A percentile compares a stretch with the other conserved stretches of the same genome.
These are phyloP conservation scores for Micronisus gabar DNA, from an alignment of 2,113 vertebrate genomes.

Conservation along the genomic window DNA sequence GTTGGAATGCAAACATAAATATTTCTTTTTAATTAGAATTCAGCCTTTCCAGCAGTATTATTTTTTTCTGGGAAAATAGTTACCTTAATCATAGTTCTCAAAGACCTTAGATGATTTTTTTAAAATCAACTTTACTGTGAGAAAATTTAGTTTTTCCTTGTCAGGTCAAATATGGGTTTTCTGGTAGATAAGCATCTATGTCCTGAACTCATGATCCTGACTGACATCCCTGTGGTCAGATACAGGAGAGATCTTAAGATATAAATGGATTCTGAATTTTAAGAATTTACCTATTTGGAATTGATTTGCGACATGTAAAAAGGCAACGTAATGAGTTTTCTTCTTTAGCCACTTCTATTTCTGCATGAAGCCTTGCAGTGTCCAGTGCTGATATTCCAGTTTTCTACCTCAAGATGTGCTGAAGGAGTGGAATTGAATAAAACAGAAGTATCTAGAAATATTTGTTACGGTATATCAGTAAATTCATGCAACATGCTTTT, in stretches of 20 bases:
- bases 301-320: neutral
- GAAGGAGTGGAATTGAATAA: neutral
- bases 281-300: neutral
- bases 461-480: neutral
- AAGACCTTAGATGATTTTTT: neutral
- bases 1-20: neutral
- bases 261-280: neutral
- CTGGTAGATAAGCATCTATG: neutral
- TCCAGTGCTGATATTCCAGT: neutral
- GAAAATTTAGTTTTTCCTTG: slow-evolving; percentile 8
- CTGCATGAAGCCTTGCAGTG: neutral
- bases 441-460: neutral
- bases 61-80: neutral
- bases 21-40: slow-evolving; percentile 46
- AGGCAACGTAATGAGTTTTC: neutral
- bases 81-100: slow-evolving; percentile 2
- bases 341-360: neutral
- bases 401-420: neutral
- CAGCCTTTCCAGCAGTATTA: neutral
- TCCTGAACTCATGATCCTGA: neutral
- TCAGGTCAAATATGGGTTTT: neutral
- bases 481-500: neutral
- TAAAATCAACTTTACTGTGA: neutral
- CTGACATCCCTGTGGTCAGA: neutral
- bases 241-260: neutral